Evolutionary conservation across 2,888 invertebrate species (phyloP).

Genomic region (Xestoiulus laeticollis): DNA sequence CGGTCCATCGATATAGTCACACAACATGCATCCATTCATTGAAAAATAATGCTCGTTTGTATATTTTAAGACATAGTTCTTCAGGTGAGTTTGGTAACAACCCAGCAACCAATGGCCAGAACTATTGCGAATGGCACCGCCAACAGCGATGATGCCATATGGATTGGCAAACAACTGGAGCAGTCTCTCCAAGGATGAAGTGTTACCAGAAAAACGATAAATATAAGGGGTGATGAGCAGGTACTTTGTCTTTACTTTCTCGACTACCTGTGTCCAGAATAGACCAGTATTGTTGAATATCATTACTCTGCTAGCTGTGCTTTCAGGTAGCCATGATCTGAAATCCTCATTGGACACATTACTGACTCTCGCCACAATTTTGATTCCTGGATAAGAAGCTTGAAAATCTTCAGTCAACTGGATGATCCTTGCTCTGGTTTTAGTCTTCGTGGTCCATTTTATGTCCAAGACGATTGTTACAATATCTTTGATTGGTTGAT

Average conservation of each 20-base stretch:
- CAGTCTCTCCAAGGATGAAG: conserved; percentile 59
- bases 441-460: neutral
- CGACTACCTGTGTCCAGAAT: conserved; percentile 43
- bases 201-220: conserved; percentile 4
- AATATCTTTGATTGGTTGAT: neutral
- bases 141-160: conserved; percentile 57
- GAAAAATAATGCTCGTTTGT: conserved; percentile 60
- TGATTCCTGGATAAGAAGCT: conserved; percentile 19
- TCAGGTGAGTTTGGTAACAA: conserved; percentile 60
- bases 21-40: conserved; percentile 60
- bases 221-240: conserved; percentile 42
- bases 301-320: neutral
- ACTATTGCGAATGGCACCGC: conserved; percentile 59
- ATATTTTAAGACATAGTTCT: conserved; percentile 60
- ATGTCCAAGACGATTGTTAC: conserved; percentile 31
- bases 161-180: conserved; percentile 59
- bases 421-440: neutral
- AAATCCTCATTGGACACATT: neutral
- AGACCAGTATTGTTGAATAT: neutral
- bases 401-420: conserved; percentile 36
- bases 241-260: conserved; percentile 47
- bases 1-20: conserved; percentile 61
- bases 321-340: neutral
- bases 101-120: conserved; percentile 60
- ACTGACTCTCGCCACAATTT: neutral